A percentile compares a stretch with the other conserved stretches of the same genome.
Evolutionary conservation across 2,113 vertebrate species (phyloP).

Genomic region (Muntiacus reevesi): DNA sequence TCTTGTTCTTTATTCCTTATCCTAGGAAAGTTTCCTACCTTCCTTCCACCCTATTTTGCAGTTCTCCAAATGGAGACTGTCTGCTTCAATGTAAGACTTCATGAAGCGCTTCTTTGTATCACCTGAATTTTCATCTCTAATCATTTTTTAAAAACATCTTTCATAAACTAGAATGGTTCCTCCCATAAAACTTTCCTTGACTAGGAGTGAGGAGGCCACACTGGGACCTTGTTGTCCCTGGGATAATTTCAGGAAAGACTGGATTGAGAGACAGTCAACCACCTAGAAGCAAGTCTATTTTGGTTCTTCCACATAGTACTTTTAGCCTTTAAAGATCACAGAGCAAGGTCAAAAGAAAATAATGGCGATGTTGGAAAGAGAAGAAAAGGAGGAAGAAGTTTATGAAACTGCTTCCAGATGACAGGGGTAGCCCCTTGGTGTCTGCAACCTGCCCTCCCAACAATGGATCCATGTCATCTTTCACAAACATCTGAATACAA

Average conservation of each 20-base stretch:
- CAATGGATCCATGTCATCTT: background rate
- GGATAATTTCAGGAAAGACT: background rate
- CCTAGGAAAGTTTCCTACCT: background rate
- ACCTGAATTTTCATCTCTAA: background rate
- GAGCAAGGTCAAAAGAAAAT: constrained; percentile 7
- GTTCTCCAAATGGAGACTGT: background rate
- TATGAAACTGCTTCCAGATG: constrained; percentile 34
- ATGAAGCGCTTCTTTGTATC: background rate
- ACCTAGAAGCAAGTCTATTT: background rate
- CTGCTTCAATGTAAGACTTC: background rate
- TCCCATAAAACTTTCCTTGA: background rate
- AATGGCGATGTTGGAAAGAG: background rate
- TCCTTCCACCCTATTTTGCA: background rate
- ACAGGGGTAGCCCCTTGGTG: background rate
- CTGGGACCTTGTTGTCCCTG: background rate
- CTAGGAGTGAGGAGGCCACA: background rate
- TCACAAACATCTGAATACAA: background rate
- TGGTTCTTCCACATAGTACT: background rate
- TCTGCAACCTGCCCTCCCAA: background rate
- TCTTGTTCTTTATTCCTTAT: background rate
- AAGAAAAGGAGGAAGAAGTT: background rate
- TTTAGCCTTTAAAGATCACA: constrained; percentile 25
- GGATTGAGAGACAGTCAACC: background rate
- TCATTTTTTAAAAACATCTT: background rate
- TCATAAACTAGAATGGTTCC: background rate